Conservation (phyloP, 2,888 invertebrate species). For the Anarsia innoxiella region DNA sequence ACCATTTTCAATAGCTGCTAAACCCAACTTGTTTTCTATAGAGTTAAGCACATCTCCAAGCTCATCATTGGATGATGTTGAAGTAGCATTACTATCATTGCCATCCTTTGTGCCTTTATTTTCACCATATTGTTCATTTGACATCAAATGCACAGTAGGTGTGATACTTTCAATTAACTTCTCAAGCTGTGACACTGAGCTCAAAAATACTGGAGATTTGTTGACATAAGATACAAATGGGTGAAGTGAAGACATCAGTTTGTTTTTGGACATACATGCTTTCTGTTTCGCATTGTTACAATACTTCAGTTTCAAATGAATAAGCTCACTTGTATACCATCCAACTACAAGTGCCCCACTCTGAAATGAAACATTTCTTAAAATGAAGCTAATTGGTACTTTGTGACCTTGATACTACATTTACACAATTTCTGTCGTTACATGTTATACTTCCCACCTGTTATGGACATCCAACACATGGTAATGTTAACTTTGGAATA, state of each 20-base stretch:
- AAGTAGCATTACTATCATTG: conserved; percentile 23
- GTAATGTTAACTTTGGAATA: too few species aligned
- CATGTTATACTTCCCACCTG: too few species aligned
- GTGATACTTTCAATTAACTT: conserved; percentile 35
- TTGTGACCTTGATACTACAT: too few species aligned
- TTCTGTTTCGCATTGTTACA: conserved; percentile 27
- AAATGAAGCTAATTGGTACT: too few species aligned
- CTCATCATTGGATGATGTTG: conserved; percentile 44
- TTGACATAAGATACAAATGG: conserved; percentile 37
- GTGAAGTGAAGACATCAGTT: conserved; percentile 33
- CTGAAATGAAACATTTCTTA: too few species aligned
- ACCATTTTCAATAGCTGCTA: conserved; percentile 75
- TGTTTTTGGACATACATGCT: conserved; percentile 29
- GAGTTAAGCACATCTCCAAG: conserved; percentile 74
- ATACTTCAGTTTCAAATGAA: conserved; percentile 54
- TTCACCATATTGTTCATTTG: conserved; percentile 46
- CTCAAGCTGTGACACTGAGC: conserved; percentile 36
- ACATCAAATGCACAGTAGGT: conserved; percentile 51
- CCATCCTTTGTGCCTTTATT: conserved; percentile 20
- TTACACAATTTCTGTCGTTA: too few species aligned
- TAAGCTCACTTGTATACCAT: conserved; percentile 77
- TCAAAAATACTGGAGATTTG: conserved; percentile 29
- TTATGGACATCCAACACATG: too few species aligned
- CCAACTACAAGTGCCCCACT: conserved; percentile 77
- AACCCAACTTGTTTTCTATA: conserved; percentile 75